Evolutionary conservation across 2,888 invertebrate genomes (phyloP), one percentile per base, ranked within the genome.

Genomic region (Dicyrtomina minuta): DNA sequence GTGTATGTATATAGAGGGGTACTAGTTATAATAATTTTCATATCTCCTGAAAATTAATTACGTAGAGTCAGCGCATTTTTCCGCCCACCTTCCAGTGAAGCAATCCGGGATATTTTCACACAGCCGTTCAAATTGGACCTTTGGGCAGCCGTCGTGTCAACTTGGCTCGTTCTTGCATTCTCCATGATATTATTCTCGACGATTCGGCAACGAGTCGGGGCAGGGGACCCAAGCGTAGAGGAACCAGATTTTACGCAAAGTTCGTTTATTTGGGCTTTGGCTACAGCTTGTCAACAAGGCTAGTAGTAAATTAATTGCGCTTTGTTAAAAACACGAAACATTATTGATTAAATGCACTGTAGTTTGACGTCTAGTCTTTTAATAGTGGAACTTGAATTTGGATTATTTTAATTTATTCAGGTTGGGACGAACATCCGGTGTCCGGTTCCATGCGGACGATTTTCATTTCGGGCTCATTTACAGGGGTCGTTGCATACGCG

Each of bases 251-350:
- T 77, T 20, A 68, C 73, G 0, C 64, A 75, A 26, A 75, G 75
- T 62, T 76, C 77, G 1, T 71, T 76, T 33, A 76, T 77, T 43
- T 75, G 75, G 72, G 74, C 75, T n/a, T 53, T 77, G 12, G 75
- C 75, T 12, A 75, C 75, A 17, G 74, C 73, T 10, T 75, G 75
- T 69, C 77, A 77, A 51, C 77, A 77, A 71, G 76, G 77, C 75
- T 2, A n/a, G n/a, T n/a, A n/a, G n/a, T n/a, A n/a, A n/a, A n/a
- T n/a, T n/a, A n/a, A n/a, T n/a, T n/a, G n/a, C n/a, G n/a, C n/a
- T n/a, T n/a, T n/a, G n/a, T n/a, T n/a, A n/a, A n/a, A n/a, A n/a
- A n/a, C n/a, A n/a, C n/a, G n/a, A n/a, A n/a, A n/a, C n/a, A n/a
- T n/a, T n/a, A n/a, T n/a, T n/a, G n/a, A n/a, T n/a, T n/a, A n/a